Evolutionary conservation across 2,113 vertebrate species (phyloP).

Genomic region (Cairina moschata): DNA sequence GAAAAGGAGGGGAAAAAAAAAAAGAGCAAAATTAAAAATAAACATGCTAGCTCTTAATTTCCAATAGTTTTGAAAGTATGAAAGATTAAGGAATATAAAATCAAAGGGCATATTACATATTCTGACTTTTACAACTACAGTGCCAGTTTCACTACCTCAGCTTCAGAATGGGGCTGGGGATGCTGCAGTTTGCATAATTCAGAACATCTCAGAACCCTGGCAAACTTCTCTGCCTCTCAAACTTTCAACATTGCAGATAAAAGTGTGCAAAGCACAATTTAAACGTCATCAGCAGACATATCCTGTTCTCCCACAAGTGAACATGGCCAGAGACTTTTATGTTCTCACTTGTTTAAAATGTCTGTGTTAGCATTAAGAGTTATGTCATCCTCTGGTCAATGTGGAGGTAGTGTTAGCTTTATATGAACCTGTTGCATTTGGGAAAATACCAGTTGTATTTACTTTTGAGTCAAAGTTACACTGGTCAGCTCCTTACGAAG

Average conservation of each 20-base stretch:
- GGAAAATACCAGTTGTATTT: not conserved
- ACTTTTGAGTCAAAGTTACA: not conserved
- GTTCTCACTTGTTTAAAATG: not conserved
- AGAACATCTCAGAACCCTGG: not conserved
- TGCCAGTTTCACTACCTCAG: not conserved
- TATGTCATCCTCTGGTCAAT: not conserved
- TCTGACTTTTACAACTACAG: not conserved
- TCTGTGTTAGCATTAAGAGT: not conserved
- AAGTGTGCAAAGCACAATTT: not conserved
- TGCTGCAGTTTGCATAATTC: not conserved
- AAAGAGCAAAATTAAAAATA: not conserved
- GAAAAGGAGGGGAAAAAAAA: not conserved
- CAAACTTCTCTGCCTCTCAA: not conserved
- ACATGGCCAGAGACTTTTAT: not conserved
- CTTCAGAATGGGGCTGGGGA: not conserved
- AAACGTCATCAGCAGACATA: not conserved
- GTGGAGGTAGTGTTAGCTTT: not conserved
- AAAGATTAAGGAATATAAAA: constrained; percentile 12
- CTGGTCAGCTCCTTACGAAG: not conserved
- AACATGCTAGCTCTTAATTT: not conserved
- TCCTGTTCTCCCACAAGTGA: not conserved
- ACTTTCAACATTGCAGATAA: not conserved
- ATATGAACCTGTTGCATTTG: not conserved
- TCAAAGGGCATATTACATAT: not conserved
- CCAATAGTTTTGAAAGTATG: not conserved